Percentiles rank a stretch among this genome's conserved stretches.
These are phyloP conservation scores for Cosmia trapezina DNA, from an alignment of 2,888 invertebrate species.

Conservation along the genomic window DNA sequence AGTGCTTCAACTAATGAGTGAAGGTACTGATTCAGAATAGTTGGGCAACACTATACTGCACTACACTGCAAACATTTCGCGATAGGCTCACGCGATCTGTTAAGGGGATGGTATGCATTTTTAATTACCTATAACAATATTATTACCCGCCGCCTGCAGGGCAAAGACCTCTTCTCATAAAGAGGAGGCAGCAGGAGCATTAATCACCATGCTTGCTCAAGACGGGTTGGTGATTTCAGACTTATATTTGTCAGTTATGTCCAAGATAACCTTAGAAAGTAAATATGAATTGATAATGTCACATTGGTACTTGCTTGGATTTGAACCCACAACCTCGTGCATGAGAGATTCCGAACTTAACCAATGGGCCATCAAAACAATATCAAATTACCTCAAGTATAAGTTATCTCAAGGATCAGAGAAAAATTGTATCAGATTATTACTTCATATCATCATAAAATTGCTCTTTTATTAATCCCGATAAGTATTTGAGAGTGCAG, in stretches of 20 bases:
- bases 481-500: not conserved
- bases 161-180: not conserved
- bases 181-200: not conserved
- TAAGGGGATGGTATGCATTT: constrained; percentile 50
- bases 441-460: not conserved
- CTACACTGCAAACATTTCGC: constrained; percentile 50
- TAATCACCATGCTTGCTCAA: not conserved
- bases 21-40: constrained; percentile 30
- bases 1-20: constrained; percentile 28
- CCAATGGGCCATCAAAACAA: too few relatives aligned
- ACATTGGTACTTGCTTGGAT: not conserved
- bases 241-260: not conserved
- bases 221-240: not conserved
- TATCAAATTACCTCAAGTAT: too few relatives aligned
- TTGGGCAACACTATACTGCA: constrained; percentile 56
- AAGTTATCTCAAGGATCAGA: not conserved
- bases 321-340: not conserved
- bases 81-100: constrained; percentile 70
- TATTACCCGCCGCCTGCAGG: not conserved
- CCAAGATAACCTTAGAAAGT: not conserved
- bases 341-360: not conserved
- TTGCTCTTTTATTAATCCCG: not conserved
- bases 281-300: not conserved
- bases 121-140: not conserved
- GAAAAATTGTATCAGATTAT: not conserved